A percentile compares a stretch with the other conserved stretches of the same genome.
phyloP scores from a whole-genome alignment of 2,113 vertebrate genomes.

The Orthonyx spaldingii region DNA sequence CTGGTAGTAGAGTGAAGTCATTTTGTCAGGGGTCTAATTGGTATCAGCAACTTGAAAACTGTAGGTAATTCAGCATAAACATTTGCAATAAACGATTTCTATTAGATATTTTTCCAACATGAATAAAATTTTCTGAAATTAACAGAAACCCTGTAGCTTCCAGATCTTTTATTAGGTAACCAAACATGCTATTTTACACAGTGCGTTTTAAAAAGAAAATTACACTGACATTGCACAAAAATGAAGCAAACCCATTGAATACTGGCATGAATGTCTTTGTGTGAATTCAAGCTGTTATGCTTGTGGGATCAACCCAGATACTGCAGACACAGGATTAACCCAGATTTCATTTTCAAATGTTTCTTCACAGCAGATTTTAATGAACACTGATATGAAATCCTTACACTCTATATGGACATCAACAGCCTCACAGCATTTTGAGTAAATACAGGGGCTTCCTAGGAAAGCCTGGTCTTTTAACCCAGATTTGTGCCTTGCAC shows the following conservation, averaged over 20 bases:
- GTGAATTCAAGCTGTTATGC: not conserved
- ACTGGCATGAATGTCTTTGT: not conserved
- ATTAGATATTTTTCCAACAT: not conserved
- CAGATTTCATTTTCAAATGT: not conserved
- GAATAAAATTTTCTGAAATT: conserved; percentile 2
- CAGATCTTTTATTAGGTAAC: conserved; percentile 4
- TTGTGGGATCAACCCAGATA: not conserved
- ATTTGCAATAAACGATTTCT: not conserved
- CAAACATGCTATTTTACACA: conserved; percentile 8
- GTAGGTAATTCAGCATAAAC: not conserved
- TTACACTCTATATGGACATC: not conserved
- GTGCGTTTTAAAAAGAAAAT: not conserved
- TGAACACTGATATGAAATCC: not conserved
- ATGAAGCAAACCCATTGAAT: not conserved
- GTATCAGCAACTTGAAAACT: not conserved
- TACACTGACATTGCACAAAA: not conserved
- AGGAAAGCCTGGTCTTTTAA: not conserved
- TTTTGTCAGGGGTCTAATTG: not conserved
- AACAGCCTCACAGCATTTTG: not conserved
- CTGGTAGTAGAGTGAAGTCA: not conserved
- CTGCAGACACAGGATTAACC: conserved; percentile 4
- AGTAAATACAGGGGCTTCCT: not conserved
- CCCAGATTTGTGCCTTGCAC: not conserved
- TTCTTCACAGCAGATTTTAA: not conserved
- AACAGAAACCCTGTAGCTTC: not conserved